Percentiles rank a stretch among this genome's conserved stretches.
These are phyloP conservation scores for Dexiosoma caninum DNA, from an alignment of 2,888 invertebrate species.

Conservation along the genomic window DNA sequence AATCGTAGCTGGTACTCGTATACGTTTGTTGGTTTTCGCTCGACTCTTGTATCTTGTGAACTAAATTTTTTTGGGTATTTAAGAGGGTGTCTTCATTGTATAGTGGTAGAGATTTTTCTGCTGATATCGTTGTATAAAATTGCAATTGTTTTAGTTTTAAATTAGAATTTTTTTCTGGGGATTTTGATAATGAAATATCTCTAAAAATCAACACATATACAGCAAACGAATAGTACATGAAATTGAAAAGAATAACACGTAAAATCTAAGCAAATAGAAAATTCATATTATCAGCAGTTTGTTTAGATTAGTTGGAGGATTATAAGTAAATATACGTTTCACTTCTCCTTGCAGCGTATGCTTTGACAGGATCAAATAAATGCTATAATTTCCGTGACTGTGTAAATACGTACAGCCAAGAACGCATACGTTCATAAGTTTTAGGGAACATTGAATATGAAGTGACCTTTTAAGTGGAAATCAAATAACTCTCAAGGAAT, in stretches of 20 bases:
- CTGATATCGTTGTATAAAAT: constrained; percentile 48
- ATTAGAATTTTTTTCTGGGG: constrained; percentile 4
- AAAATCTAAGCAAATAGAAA: constrained; percentile 42
- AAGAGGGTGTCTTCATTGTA: constrained; percentile 16
- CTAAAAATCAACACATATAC: neutral
- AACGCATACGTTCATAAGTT: no score
- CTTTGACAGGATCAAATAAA: constrained; percentile 38
- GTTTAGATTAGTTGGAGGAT: constrained; percentile 61
- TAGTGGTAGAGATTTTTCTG: constrained; percentile 5
- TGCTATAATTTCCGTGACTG: constrained; percentile 13
- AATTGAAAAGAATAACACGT: constrained; percentile 24
- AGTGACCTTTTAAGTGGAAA: no score
- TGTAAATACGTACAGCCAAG: no score
- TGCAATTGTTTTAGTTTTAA: constrained; percentile 58
- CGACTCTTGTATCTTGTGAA: constrained; percentile 1
- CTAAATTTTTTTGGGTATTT: constrained; percentile 37
- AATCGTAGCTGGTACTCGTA: constrained; percentile 2
- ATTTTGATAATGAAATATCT: constrained; percentile 54
- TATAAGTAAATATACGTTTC: constrained; percentile 43
- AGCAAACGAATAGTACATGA: neutral
- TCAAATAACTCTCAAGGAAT: no score
- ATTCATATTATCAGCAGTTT: constrained; percentile 58
- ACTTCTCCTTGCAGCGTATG: neutral
- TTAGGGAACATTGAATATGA: no score
- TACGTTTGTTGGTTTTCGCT: constrained; percentile 4